Evolutionary conservation across 1,140 invertebrate genomes (phyloP).

Genomic region (Sminthurides bifidus): DNA sequence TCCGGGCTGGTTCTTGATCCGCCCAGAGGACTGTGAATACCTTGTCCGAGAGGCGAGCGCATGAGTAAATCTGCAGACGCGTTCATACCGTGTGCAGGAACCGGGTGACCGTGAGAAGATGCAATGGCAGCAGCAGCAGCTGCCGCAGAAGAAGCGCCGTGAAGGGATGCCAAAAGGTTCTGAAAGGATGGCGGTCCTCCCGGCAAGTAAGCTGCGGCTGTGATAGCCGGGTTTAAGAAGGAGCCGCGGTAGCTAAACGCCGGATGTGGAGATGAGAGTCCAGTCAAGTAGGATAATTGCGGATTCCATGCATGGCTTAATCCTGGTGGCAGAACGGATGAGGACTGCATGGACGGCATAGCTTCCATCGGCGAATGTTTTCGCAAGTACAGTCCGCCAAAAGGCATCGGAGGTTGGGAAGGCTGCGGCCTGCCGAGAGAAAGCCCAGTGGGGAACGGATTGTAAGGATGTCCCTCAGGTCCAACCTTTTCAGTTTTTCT

Average conservation of each 20-base stretch:
- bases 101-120: slow-evolving; percentile 36
- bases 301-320: slow-evolving; percentile 33
- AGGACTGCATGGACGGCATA: slow-evolving; percentile 50
- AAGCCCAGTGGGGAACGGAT: slow-evolving; percentile 52
- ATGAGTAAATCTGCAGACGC: slow-evolving; percentile 33
- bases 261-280: slow-evolving; percentile 15
- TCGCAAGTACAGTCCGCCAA: slow-evolving; percentile 23
- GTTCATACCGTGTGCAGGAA: slow-evolving; percentile 41
- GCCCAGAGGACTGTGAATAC: slow-evolving; percentile 19
- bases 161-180: slow-evolving; percentile 61
- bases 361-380: slow-evolving; percentile 34
- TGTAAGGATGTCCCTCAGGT: slow-evolving; percentile 78
- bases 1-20: slow-evolving; percentile 18
- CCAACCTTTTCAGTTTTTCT: slow-evolving; percentile 43
- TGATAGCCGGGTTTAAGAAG: slow-evolving; percentile 21
- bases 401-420: slow-evolving; percentile 41
- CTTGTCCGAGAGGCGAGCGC: slow-evolving; percentile 30
- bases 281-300: slow-evolving; percentile 32
- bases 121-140: slow-evolving; percentile 31
- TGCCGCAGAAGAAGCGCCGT: slow-evolving; percentile 39
- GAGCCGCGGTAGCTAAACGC: slow-evolving; percentile 30
- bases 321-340: slow-evolving; percentile 16
- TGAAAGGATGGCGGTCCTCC: slow-evolving; percentile 55
- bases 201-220: slow-evolving; percentile 34
- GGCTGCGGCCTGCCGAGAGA: slow-evolving; percentile 44